Evolutionary conservation across 2,113 vertebrate genomes (phyloP).

Genomic region (Rafetus swinhoei): DNA sequence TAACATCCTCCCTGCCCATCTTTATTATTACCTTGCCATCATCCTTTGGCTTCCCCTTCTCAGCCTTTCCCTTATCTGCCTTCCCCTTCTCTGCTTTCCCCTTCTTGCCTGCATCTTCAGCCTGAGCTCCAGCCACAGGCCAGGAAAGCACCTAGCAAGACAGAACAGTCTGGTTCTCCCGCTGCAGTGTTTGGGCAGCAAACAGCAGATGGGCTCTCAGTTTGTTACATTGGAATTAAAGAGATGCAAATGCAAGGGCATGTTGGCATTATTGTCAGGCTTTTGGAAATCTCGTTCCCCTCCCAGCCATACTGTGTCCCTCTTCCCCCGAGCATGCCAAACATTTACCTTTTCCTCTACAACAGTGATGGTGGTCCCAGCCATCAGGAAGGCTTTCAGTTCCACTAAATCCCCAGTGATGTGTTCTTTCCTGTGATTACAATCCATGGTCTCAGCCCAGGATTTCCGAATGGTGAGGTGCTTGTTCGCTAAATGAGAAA

Average conservation of each 20-base stretch:
- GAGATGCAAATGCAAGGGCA: too few species aligned
- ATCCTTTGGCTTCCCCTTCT: background rate
- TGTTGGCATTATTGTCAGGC: background rate
- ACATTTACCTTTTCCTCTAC: conserved; percentile 87
- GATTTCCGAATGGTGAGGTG: conserved; percentile 67
- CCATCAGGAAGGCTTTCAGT: conserved; percentile 83
- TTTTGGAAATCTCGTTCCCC: background rate
- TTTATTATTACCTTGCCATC: conserved; percentile 16
- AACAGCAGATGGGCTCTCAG: background rate
- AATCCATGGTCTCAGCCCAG: conserved; percentile 80
- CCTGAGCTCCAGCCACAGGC: conserved; percentile 40
- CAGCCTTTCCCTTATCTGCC: conserved; percentile 9
- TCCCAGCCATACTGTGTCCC: background rate
- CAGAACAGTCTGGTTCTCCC: background rate
- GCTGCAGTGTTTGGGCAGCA: background rate
- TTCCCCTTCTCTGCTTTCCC: conserved; percentile 56
- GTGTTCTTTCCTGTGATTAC: conserved; percentile 74
- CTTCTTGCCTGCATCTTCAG: conserved; percentile 7
- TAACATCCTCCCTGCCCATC: background rate
- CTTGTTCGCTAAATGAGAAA: conserved; percentile 13
- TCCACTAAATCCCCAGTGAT: conserved; percentile 69
- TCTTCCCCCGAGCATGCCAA: background rate
- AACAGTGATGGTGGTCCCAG: conserved; percentile 76
- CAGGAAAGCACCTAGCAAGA: conserved; percentile 76
- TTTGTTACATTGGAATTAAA: background rate